phyloP scores from a whole-genome alignment of 2,113 vertebrate species.

The Syrrhaptes paradoxus region DNA sequence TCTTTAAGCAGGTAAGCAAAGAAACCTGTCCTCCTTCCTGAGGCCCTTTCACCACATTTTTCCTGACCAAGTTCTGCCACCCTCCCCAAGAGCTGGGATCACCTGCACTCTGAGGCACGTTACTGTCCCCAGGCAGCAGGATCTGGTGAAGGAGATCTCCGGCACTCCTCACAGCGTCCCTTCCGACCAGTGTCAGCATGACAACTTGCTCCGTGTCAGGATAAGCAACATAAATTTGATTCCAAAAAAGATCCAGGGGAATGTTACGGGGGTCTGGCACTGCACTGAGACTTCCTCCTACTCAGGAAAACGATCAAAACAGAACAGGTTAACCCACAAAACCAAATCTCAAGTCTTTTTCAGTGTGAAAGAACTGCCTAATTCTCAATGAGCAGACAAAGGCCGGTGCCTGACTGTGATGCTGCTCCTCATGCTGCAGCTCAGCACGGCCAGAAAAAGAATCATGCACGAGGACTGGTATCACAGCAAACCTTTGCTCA shows the following conservation, averaged over 20 bases:
- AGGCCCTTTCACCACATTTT: neutral
- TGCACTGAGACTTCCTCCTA: conserved; percentile 68
- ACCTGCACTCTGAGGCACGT: neutral
- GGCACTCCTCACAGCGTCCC: conserved; percentile 44
- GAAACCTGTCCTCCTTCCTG: neutral
- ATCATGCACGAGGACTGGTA: neutral
- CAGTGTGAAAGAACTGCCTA: neutral
- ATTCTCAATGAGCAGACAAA: neutral
- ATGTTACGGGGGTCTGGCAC: conserved; percentile 61
- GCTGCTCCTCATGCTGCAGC: neutral
- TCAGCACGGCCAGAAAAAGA: neutral
- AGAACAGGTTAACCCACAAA: neutral
- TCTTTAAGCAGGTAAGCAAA: neutral
- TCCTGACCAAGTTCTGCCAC: neutral
- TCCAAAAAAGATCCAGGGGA: conserved; percentile 53
- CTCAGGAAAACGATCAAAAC: neutral
- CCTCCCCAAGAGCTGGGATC: neutral
- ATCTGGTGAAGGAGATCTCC: conserved; percentile 61
- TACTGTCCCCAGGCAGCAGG: neutral
- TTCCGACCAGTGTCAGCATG: conserved; percentile 68
- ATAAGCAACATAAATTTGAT: conserved; percentile 20
- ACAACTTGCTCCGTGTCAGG: conserved; percentile 72
- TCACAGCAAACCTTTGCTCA: neutral
- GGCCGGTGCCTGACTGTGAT: neutral
- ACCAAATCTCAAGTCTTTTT: neutral